Base-by-base conservation (phyloP, 1,140 invertebrate genomes). In the Hyphantria cunea region DNA sequence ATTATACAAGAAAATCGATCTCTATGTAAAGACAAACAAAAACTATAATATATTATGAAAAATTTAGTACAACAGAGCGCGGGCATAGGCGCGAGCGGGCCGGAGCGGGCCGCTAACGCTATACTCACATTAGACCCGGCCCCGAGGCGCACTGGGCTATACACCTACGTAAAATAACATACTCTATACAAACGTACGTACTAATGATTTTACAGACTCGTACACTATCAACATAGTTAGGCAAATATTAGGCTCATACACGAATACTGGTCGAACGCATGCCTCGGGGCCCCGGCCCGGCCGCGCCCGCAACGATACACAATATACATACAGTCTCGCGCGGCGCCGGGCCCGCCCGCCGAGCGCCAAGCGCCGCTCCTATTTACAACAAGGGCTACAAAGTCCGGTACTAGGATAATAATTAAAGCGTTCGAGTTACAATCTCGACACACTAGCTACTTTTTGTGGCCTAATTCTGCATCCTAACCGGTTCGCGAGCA, bases 21-120 rank as follows among this genome's bases (percentile, higher is more conserved):
- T 82, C 83, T 87, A 85, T 85, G 85, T 80, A 85, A 83, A 88
- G 79, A 85, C 84, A 89, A 89, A 90, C 82, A 87, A 82, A 89
- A 86, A 89, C 81, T 88, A 85, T 86, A 86, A 86, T 87, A 88
- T 88, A 87, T 86, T 87, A 88, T 84, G 83, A 87, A 90, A 88
- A 86, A 90, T 87, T 81, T 89, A 64, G 78, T 89, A 82, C 82
- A 82, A 89, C 78, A 80, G 74, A 75, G 77, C 67, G 72, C 66
- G 73, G 65, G 64, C 72, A 5, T 39, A 0, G 7, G 37, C 37
- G 80, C 76, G 72, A 65, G 76, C 75, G 81, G 74, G 63, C 25
- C 50, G 32, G 31, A 33, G 31, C 48, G 50, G 33, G 53, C 53
- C 15, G 39, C 17, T 12, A 44, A 13, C 41, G 41, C 41, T 44